Base-by-base conservation (phyloP, 2,888 invertebrate species). In the Apodemia zela region DNA sequence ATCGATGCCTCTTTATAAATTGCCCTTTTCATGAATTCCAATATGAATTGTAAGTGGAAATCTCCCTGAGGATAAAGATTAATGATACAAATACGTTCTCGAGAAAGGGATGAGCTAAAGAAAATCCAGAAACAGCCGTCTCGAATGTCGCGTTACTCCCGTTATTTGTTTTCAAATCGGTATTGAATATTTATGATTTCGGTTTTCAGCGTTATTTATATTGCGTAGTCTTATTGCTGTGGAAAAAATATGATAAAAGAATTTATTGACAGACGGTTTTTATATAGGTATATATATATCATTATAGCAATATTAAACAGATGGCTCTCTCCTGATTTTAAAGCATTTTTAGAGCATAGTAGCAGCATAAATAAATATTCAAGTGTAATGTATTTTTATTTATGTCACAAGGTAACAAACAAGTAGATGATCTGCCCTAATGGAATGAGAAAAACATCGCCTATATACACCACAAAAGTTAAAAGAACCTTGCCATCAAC, bases 1-100 rank as follows among this genome's bases (percentile, higher is more conserved):
- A 51, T 51, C 18, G 51, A 51, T 18, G 51, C 10, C 42, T 62
- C 38, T 21, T 60, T 45, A 58, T 58, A 62, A 58, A 62, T 62
- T 62, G 62, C 15, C 59, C 42, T 13, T 42, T 42, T 60, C 59
- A 60, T 51, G 59, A 58, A 62, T 62, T 58, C 62, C 47, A 58
- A 69, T 69, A 67, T 66, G 61, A 63, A 69, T 67, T 67, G 67
- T 69, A 67, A 72, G 70, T 65, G 67, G 73, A 61, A 66, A 60
- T 65, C 67, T 67, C 67, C 66, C 63, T 47, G 59, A 65, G 68
- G 63, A 75, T 73, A 72, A 73, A 77, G 77, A 77, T 77, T 75
- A 77, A 77, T 77, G 77, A 71, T 68, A 68, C 63, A 66, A 69
- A 72, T 72, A 71, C 67, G 73, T 70, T 72, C 64, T 63, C 66